A percentile compares a stretch with the other conserved stretches of the same genome.
These are phyloP conservation scores for Heliconius himera DNA, from an alignment of 1,140 invertebrate species.

Conservation along the genomic window DNA sequence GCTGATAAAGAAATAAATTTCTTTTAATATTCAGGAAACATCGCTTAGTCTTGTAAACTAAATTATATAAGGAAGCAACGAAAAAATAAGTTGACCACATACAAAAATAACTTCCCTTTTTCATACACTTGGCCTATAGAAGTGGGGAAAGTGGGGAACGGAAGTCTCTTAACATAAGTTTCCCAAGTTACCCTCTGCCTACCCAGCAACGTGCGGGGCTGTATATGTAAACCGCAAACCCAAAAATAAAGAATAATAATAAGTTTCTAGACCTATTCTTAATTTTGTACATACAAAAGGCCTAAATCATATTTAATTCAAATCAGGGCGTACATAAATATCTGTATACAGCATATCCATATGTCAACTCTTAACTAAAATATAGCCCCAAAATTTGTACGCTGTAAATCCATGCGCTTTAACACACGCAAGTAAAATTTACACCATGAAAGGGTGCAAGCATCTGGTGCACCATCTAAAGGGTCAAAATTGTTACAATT, in stretches of 20 bases:
- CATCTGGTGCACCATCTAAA: conserved; percentile 22
- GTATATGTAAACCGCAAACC: no score
- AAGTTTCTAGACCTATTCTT: neutral
- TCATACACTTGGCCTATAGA: no score
- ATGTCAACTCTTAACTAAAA: conserved; percentile 13
- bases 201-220: no score
- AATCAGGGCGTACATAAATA: neutral
- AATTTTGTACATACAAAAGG: neutral
- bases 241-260: neutral
- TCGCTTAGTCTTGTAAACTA: no score
- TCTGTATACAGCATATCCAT: neutral
- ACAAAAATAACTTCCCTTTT: no score
- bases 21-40: no score
- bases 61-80: no score
- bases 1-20: no score
- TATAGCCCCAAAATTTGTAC: conserved; percentile 28
- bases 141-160: no score
- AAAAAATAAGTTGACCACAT: no score
- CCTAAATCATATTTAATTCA: neutral
- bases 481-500: conserved; percentile 13
- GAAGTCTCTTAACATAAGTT: no score
- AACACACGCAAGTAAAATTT: conserved; percentile 38
- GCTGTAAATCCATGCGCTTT: conserved; percentile 20
- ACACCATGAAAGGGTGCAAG: conserved; percentile 32
- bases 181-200: no score